These are phyloP conservation scores for Panurus biarmicus DNA, from an alignment of 2,113 vertebrate species.

Conservation along the genomic window DNA sequence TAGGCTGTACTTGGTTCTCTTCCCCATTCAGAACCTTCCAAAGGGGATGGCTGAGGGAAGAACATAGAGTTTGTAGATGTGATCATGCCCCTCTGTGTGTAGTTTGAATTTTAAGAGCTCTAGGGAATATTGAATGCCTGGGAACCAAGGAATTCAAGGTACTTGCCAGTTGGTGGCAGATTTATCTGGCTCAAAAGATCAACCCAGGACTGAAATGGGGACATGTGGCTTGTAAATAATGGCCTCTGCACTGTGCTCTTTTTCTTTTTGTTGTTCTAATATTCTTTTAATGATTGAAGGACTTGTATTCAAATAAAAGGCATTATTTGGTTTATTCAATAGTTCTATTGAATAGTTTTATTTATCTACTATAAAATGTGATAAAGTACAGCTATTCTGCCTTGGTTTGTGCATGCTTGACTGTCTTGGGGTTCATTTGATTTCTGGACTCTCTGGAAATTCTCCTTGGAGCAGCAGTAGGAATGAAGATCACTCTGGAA, in stretches of 20 bases:
- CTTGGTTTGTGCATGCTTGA: not conserved
- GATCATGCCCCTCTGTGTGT: not conserved
- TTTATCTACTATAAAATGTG: not conserved
- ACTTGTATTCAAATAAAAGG: not conserved
- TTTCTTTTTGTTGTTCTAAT: not conserved
- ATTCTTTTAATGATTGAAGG: not conserved
- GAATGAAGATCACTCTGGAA: not conserved
- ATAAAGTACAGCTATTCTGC: not conserved
- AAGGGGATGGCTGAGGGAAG: not conserved
- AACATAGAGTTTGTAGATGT: accelerated
- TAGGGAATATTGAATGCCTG: not conserved
- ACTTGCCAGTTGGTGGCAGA: not conserved
- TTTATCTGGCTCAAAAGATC: not conserved
- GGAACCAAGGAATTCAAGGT: not conserved
- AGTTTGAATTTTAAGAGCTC: not conserved
- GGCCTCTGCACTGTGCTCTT: not conserved
- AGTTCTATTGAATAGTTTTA: not conserved
- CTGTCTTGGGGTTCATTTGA: not conserved
- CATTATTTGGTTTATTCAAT: not conserved
- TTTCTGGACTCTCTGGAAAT: not conserved
- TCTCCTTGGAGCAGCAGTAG: not conserved
- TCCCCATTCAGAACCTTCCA: not conserved
- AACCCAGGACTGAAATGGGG: not conserved
- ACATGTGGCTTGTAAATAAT: not conserved
- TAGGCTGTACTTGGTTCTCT: not conserved